These are phyloP conservation scores for Drosophila funebris DNA, from an alignment of 1,140 invertebrate genomes.

Conservation along the genomic window DNA sequence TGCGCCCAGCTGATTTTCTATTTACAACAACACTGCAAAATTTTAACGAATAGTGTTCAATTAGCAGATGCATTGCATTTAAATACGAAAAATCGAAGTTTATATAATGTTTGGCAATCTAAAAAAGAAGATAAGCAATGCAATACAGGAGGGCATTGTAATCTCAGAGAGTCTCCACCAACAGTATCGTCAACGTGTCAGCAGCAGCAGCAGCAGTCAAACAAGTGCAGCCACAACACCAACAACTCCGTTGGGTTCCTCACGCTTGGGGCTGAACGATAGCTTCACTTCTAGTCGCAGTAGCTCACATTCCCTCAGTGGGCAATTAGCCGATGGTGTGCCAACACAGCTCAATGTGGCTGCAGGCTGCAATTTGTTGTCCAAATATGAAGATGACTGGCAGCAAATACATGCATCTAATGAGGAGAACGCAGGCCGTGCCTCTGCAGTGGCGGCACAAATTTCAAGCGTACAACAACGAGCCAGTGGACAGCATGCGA, in stretches of 20 bases:
- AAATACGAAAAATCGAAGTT: background rate
- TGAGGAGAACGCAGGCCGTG: slow-evolving; percentile 87
- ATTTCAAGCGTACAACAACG: slow-evolving; percentile 85
- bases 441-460: slow-evolving; percentile 85
- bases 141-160: slow-evolving; percentile 70
- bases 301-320: slow-evolving; percentile 43
- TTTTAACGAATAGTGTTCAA: slow-evolving; percentile 26
- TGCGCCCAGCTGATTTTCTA: slow-evolving; percentile 63
- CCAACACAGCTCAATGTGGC: slow-evolving; percentile 66
- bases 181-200: slow-evolving; percentile 74
- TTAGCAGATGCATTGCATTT: slow-evolving; percentile 23
- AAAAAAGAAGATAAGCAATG: slow-evolving; percentile 74
- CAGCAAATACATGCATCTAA: slow-evolving; percentile 86
- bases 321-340: slow-evolving; percentile 50
- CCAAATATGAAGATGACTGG: slow-evolving; percentile 85
- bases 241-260: slow-evolving; percentile 27
- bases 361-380: slow-evolving; percentile 71
- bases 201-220: slow-evolving; percentile 37
- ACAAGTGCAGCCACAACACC: slow-evolving; percentile 26
- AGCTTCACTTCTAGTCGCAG: slow-evolving; percentile 47
- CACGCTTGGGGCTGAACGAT: slow-evolving; percentile 47
- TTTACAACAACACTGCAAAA: slow-evolving; percentile 46
- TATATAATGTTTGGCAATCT: slow-evolving; percentile 72
- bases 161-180: slow-evolving; percentile 77
- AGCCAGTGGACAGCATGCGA: slow-evolving; percentile 85